Percentiles rank a stretch among this genome's conserved stretches.
Conservation (phyloP, 2,888 invertebrate species). For the Drosophila barbarae region DNA sequence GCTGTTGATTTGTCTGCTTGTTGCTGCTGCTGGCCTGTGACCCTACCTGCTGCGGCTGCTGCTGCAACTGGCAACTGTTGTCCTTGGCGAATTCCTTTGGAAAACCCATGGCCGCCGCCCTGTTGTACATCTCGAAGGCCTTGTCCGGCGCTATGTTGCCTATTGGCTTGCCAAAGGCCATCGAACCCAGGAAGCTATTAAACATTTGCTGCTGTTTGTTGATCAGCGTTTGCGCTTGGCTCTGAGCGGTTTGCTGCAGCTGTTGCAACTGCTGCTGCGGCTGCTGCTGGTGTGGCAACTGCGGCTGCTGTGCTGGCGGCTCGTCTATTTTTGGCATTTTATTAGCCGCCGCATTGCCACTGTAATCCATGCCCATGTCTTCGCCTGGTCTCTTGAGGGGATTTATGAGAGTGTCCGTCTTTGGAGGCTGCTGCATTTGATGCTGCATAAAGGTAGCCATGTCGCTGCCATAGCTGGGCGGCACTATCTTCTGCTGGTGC, state of each 20-base stretch:
- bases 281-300: constrained; percentile 44
- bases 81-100: constrained; percentile 77
- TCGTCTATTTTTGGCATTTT: constrained; percentile 72
- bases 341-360: constrained; percentile 49
- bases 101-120: constrained; percentile 78
- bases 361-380: constrained; percentile 70
- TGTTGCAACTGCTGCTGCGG: constrained; percentile 44
- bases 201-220: constrained; percentile 78
- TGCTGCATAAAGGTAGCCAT: constrained; percentile 77
- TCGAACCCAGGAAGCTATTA: constrained; percentile 78
- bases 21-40: constrained; percentile 51
- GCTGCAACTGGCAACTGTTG: constrained; percentile 64
- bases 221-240: constrained; percentile 55
- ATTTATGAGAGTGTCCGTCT: constrained; percentile 58
- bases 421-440: constrained; percentile 70
- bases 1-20: constrained; percentile 48
- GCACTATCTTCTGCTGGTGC: constrained; percentile 58
- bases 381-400: constrained; percentile 71
- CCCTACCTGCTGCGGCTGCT: constrained; percentile 52
- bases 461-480: constrained; percentile 65
- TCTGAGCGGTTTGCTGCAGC: constrained; percentile 51
- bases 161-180: constrained; percentile 77
- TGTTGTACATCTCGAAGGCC: constrained; percentile 80
- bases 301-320: constrained; percentile 39
- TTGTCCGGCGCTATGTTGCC: constrained; percentile 78